These are phyloP conservation scores for Syngnathus typhle DNA, from an alignment of 2,113 vertebrate species.

Conservation along the genomic window DNA sequence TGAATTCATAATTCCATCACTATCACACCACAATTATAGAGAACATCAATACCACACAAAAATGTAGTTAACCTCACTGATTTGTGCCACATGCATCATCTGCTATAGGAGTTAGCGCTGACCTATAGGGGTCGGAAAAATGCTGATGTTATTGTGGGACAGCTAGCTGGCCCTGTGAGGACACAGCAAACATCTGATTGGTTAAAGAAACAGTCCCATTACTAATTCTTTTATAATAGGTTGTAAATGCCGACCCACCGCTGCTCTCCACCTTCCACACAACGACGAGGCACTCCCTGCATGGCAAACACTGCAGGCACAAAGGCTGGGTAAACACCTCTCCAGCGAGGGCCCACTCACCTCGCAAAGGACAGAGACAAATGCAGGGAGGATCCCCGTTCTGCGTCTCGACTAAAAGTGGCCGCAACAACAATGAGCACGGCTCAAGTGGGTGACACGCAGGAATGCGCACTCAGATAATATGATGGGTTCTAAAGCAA, in stretches of 20 bases:
- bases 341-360: conserved; percentile 48
- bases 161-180: no score
- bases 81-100: no score
- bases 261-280: conserved; percentile 15
- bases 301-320: conserved; percentile 67
- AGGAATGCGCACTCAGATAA: conserved; percentile 52
- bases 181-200: no score
- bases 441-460: conserved; percentile 49
- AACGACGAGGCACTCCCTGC: conserved; percentile 62
- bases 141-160: no score
- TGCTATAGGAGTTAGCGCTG: no score
- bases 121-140: no score
- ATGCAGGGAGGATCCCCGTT: conserved; percentile 63
- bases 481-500: conserved; percentile 32
- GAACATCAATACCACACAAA: no score
- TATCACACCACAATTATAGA: no score
- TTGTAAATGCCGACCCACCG: neutral
- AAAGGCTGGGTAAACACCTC: conserved; percentile 70
- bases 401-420: conserved; percentile 62
- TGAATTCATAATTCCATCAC: no score
- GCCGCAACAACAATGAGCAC: conserved; percentile 51
- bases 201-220: no score
- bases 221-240: no score
- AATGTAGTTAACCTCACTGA: no score
- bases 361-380: conserved; percentile 43